Conservation (phyloP, 2,888 invertebrate genomes). For the Luffia ferchaultella region DNA sequence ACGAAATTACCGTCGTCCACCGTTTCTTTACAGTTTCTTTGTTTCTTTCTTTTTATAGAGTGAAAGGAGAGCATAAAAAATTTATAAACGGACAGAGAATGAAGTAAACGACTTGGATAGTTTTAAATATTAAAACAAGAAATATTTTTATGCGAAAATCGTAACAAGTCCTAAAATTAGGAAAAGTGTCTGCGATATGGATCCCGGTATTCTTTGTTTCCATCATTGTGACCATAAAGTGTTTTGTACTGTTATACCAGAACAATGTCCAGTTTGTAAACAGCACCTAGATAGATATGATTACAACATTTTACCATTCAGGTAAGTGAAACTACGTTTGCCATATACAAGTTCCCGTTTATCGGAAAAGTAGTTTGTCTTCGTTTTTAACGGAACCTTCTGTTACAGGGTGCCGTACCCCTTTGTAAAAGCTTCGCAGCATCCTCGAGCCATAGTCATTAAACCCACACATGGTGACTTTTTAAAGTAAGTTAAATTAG, state of each 20-base stretch:
- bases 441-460: slow-evolving; percentile 83
- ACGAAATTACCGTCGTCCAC: no score
- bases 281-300: slow-evolving; percentile 61
- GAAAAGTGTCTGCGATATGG: no score
- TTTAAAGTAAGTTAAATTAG: slow-evolving; percentile 71
- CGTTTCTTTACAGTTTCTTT: neutral
- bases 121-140: no score
- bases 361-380: slow-evolving; percentile 15
- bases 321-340: slow-evolving; percentile 62
- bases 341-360: slow-evolving; percentile 16
- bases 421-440: slow-evolving; percentile 81
- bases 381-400: slow-evolving; percentile 17
- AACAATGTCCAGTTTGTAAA: slow-evolving; percentile 80
- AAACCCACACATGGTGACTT: slow-evolving; percentile 90
- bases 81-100: no score
- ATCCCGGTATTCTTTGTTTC: slow-evolving; percentile 88
- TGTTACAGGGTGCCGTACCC: slow-evolving; percentile 82
- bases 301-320: slow-evolving; percentile 79
- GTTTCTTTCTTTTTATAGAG: neutral
- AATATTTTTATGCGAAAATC: no score
- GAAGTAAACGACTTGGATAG: no score
- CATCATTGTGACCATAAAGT: slow-evolving; percentile 87
- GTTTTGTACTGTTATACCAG: slow-evolving; percentile 82
- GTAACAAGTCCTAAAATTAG: no score
- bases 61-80: neutral